phyloP scores from a whole-genome alignment of 2,113 vertebrate species.

The Microtus richardsoni region DNA sequence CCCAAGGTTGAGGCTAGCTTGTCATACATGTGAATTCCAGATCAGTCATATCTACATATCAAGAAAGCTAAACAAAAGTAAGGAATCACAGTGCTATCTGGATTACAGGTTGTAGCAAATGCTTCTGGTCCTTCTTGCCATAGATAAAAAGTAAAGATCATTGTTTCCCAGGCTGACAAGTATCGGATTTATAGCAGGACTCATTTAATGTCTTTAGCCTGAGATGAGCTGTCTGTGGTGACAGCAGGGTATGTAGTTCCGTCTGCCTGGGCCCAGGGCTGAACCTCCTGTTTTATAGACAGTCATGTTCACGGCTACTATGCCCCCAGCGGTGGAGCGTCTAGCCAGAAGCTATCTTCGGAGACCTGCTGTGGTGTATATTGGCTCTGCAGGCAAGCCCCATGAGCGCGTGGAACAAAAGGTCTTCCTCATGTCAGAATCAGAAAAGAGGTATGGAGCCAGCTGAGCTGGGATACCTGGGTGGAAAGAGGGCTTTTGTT shows the following conservation, averaged over 20 bases:
- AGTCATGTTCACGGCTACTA: conserved; percentile 99
- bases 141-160: background rate
- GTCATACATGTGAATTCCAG: background rate
- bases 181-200: background rate
- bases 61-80: background rate
- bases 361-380: conserved; percentile 98
- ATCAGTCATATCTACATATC: background rate
- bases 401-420: conserved; percentile 99
- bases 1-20: background rate
- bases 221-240: background rate
- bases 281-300: conserved; percentile 86
- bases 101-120: background rate
- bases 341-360: conserved; percentile 96
- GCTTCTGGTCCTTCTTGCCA: background rate
- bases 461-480: background rate
- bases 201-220: background rate
- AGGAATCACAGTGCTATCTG: background rate
- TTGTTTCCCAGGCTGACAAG: background rate
- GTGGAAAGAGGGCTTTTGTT: background rate
- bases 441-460: conserved; percentile 94
- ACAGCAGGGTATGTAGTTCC: background rate
- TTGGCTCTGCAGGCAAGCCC: conserved; percentile 97
- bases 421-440: conserved; percentile 97
- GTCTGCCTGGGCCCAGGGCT: background rate
- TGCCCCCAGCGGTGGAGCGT: conserved; percentile 96